Evolutionary conservation across 2,888 invertebrate genomes (phyloP).

Genomic region (Dinocampus coccinellae): DNA sequence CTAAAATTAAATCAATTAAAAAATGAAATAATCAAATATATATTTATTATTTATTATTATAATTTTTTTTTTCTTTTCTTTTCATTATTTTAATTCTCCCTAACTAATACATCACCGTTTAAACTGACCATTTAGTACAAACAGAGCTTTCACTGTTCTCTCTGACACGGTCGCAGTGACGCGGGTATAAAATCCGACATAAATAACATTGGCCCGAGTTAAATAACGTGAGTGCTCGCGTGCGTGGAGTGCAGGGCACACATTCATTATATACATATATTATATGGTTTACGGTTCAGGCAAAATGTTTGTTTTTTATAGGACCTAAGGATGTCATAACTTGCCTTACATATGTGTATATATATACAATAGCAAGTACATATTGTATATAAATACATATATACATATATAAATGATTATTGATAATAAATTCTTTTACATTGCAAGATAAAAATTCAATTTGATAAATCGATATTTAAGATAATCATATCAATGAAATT

Average conservation of each 20-base stretch:
- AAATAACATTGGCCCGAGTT: slow-evolving; percentile 48
- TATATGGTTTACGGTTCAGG: slow-evolving; percentile 1
- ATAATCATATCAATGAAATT: neutral
- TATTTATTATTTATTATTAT: no score
- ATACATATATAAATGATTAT: no score
- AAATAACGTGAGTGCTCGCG: slow-evolving; percentile 43
- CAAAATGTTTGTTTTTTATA: slow-evolving; percentile 3
- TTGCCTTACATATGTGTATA: neutral
- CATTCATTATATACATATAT: slow-evolving; percentile 12
- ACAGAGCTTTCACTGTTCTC: slow-evolving; percentile 51
- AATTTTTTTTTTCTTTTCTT: no score
- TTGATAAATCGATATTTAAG: neutral
- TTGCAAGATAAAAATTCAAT: no score
- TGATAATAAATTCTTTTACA: no score
- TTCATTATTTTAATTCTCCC: neutral
- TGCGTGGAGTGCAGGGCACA: neutral
- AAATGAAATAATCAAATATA: no score
- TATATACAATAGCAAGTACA: no score
- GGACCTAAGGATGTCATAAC: slow-evolving; percentile 47
- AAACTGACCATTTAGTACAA: slow-evolving; percentile 35
- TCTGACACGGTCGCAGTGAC: slow-evolving; percentile 36
- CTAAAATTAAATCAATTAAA: no score
- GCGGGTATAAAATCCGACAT: slow-evolving; percentile 50
- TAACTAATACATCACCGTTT: slow-evolving; percentile 12
- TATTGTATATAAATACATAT: no score